phyloP scores from a whole-genome alignment of 2,888 invertebrate species.

The Cheiracanthium punctorium region DNA sequence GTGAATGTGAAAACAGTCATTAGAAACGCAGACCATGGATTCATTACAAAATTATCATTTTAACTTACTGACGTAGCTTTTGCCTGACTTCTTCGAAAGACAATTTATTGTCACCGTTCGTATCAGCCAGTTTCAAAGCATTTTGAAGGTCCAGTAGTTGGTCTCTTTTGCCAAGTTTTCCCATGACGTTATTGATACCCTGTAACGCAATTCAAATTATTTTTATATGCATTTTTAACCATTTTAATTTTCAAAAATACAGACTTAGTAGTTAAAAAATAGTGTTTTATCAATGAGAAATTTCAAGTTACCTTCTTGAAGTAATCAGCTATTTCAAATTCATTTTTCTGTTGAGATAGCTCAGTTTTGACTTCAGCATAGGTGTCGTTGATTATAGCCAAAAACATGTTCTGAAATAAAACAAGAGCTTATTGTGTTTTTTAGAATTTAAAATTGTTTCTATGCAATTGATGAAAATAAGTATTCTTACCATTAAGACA shows the following conservation, averaged over 20 bases:
- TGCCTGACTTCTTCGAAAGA: constrained; percentile 78
- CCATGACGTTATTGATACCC: constrained; percentile 79
- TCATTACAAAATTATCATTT: too few species aligned
- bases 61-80: constrained; percentile 77
- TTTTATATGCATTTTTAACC: not conserved
- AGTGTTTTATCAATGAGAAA: too few species aligned
- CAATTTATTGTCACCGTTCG: constrained; percentile 76
- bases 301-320: constrained; percentile 76
- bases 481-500: constrained; percentile 81
- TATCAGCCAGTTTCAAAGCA: constrained; percentile 77
- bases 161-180: constrained; percentile 78
- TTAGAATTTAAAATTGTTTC: not conserved
- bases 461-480: not conserved
- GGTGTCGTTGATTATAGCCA: constrained; percentile 87
- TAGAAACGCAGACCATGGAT: too few species aligned
- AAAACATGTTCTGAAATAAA: constrained; percentile 83
- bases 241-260: too few species aligned
- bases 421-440: too few species aligned
- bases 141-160: constrained; percentile 78
- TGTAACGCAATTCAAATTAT: constrained; percentile 70
- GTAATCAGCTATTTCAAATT: constrained; percentile 81
- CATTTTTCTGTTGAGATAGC: constrained; percentile 79
- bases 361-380: constrained; percentile 85
- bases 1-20: too few species aligned
- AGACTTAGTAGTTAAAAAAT: too few species aligned